Percentiles rank a stretch among this genome's conserved stretches.
Conservation (phyloP, 30 jellyfish, hydroid and myxozoan species). For the Rhopilema esculentum region DNA sequence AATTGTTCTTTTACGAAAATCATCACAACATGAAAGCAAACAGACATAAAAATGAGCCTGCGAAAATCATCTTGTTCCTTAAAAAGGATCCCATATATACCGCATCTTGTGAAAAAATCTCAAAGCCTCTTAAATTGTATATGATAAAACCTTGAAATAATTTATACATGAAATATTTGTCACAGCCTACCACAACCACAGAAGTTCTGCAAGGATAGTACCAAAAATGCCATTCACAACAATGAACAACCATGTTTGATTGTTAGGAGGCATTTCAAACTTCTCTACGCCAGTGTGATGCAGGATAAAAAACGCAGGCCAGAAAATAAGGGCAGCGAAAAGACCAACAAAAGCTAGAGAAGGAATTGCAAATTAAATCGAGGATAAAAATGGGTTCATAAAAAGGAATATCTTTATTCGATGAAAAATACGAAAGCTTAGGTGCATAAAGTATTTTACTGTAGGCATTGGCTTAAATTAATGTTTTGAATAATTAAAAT, state of each 20-base stretch:
- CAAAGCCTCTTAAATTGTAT: too few species aligned
- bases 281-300: conserved; percentile 84
- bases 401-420: background rate
- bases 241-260: conserved; percentile 74
- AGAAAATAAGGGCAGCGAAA: conserved; percentile 85
- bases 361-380: background rate
- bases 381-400: background rate
- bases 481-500: too few species aligned
- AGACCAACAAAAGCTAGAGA: conserved; percentile 90
- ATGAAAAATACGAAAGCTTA: too few species aligned
- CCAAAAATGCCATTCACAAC: conserved; percentile 86
- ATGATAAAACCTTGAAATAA: too few species aligned
- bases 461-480: too few species aligned
- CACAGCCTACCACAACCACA: conserved; percentile 90
- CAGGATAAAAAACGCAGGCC: conserved; percentile 89
- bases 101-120: too few species aligned
- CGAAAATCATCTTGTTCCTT: too few species aligned
- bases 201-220: conserved; percentile 85
- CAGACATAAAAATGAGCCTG: too few species aligned
- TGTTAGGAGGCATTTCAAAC: conserved; percentile 79
- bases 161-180: too few species aligned
- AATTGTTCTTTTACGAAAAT: background rate
- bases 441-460: too few species aligned
- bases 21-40: too few species aligned
- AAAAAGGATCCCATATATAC: too few species aligned